Evolutionary conservation across 2,113 vertebrate species (phyloP), one percentile per base, ranked within the genome.

Genomic region (Hoplias malabaricus): DNA sequence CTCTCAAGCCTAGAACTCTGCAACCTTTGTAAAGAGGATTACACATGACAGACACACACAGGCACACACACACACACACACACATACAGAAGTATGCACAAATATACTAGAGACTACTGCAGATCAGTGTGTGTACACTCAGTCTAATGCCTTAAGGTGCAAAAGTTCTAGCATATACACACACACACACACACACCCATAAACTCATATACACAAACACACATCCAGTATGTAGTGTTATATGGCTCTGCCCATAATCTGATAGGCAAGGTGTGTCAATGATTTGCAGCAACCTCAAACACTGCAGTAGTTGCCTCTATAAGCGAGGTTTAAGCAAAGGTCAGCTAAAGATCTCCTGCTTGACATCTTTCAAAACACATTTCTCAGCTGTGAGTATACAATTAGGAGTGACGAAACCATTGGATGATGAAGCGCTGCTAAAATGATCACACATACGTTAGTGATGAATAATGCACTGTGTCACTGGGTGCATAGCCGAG

Each of bases 241-340:
- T 42, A 43, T 40, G 21, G 31, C 23, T 14, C 9, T 23, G 57
- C 5, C 34, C 29, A 25, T 53, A 23, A n/a, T 40, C 61, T 63
- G 43, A 54, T 16, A 12, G 38, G 53, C 63, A 33, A 54, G 38
- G 57, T 40, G 53, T 21, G 19, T 48, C 23, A 34, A 36, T 78
- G 65, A 75, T 79, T 66, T 78, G 25, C 54, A 59, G 40, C 67
- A 83, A 72, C 78, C 34, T 62, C 54, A 69, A 62, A 61, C 43
- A 21, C 29, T 65, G 53, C 46, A 73, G 34, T 48, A 33, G 74
- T 77, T 57, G 43, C 54, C 61, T 72, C 43, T 13, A 69, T 31
- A 48, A 57, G 16, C 12, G 46, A 80, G 48, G 53, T 61, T 69
- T 56, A 77, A 69, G 56, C 62, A 50, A 70, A 73, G 69, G 50